Evolutionary conservation across 2,797 vertebrate genomes (phyloP), one percentile per base, ranked within the genome.

Genomic region (Hypotaenidia philippensis): DNA sequence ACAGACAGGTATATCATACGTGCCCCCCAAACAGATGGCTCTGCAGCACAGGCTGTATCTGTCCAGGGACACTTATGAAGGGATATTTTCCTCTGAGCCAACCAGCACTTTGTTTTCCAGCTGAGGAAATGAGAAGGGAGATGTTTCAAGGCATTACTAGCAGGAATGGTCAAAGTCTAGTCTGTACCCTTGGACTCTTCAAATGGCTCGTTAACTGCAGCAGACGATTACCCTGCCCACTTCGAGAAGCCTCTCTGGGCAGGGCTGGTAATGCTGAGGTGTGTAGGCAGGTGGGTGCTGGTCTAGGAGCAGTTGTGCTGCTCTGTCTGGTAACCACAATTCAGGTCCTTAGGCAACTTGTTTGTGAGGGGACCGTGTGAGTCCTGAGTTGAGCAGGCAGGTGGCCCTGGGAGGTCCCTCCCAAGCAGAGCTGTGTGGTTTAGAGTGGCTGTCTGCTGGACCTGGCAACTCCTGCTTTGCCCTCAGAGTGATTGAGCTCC

Each of bases 401-500:
- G n/a, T 50, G 55, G 40, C n/a, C 32, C 70, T 40, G 14, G 22
- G n/a, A 65, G 55, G 15, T n/a, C 18, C 53, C 27, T 71, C 52
- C 41, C 41, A 47, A 21, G 31, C 32, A 45, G 1, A 21, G 7
- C 23, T 22, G 15, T 52, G 21, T 72, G 47, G 31, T 52, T 65
- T 66, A 29, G 1, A 40, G 1, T 41, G 45, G 40, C 22, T 71
- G 36, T 55, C 79, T 49, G 21, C n/a, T 47, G 60, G 64, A 11
- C 11, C 53, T 93, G 63, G 38, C 80, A 82, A 69, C 80, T 90
- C 88, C 83, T 77, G n/a, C 9, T 87, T 10, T 76, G 80, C 69
- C 82, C 52, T 93, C 60, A 25, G 45, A 77, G 47, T 25, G 9
- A 56, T 85, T 61, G 45, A 87, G 55, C n/a, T 95, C 83, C 53